Base-by-base conservation (phyloP, 2,888 invertebrate species). In the Dynastes hyllus region DNA sequence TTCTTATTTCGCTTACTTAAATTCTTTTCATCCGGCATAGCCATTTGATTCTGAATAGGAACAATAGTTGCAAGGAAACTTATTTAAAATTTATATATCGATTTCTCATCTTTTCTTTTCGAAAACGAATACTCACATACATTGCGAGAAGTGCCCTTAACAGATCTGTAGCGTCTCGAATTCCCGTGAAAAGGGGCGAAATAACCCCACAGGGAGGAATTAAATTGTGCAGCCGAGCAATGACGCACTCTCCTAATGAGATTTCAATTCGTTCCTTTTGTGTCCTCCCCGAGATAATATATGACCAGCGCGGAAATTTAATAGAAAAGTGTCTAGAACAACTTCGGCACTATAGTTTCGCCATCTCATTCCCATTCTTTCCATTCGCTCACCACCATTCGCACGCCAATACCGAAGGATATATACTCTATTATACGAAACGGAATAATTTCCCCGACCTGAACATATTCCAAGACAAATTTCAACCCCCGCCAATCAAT, bases 181-280 rank as follows among this genome's bases (percentile, higher is more conserved):
- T 22, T 40, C 53, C 71, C n/a, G 51, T 29, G 53, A 32, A 55
- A 53, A 65, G 81, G 78, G 67, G 16, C 27, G 45, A 79, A 78
- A 77, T 71, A 79, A 78, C 77, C 66, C 82, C 82, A 45, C 63
- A 58, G 83, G 83, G 83, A 80, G 73, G 76, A 81, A 83, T 82
- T 80, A 82, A 79, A 80, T 76, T 79, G 80, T 82, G 80, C 80
- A 80, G 78, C 65, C 51, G 69, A 76, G 82, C 82, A 82, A 79
- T 78, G 76, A 73, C 73, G 29, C 73, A 73, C 61, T 73, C 73
- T 76, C 51, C 81, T 82, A 82, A 83, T 83, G 82, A 83, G 83
- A 84, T 82, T 83, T 83, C 82, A 81, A 84, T 83, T 84, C 81
- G 76, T 69, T 81, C 80, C 81, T 83, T 84, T 84, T 81, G 81